A percentile compares a stretch with the other conserved stretches of the same genome.
Evolutionary conservation across 2,888 invertebrate species (phyloP).

Genomic region (Drosophila cracens): DNA sequence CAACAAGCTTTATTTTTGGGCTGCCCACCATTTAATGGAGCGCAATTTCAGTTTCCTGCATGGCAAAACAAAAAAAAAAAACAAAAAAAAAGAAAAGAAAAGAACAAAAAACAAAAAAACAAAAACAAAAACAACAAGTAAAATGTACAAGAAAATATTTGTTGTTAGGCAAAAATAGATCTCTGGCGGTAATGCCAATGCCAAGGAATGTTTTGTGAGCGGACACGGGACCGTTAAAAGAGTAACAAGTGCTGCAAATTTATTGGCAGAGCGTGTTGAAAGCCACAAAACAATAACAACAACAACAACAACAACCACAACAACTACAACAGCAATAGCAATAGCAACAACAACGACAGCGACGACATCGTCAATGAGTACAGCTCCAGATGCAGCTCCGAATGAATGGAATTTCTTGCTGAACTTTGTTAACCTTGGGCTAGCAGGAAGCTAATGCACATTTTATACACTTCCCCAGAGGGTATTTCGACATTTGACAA

Average conservation of each 20-base stretch:
- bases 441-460: conserved; percentile 70
- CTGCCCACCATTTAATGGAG: conserved; percentile 66
- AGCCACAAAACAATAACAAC: conserved; percentile 54
- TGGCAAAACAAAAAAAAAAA: conserved; percentile 32
- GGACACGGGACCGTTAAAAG: conserved; percentile 71
- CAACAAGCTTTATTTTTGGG: conserved; percentile 53
- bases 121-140: conserved; percentile 32
- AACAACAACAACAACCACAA: conserved; percentile 18
- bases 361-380: conserved; percentile 72
- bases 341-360: conserved; percentile 34
- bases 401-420: conserved; percentile 75
- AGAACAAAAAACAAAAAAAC: conserved; percentile 25
- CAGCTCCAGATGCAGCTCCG: conserved; percentile 52
- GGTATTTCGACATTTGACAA: conserved; percentile 26
- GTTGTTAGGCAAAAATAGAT: conserved; percentile 74
- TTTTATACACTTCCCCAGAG: conserved; percentile 53
- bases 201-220: conserved; percentile 62
- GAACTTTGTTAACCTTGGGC: conserved; percentile 76
- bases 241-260: conserved; percentile 78
- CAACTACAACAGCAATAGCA: conserved; percentile 29
- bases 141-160: conserved; percentile 76
- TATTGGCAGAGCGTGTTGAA: conserved; percentile 79
- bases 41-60: conserved; percentile 76
- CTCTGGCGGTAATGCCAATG: conserved; percentile 63
- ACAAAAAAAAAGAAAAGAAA: conserved; percentile 14